Conservation (phyloP, 2,113 vertebrate genomes). For the Toxotes chatareus region DNA sequence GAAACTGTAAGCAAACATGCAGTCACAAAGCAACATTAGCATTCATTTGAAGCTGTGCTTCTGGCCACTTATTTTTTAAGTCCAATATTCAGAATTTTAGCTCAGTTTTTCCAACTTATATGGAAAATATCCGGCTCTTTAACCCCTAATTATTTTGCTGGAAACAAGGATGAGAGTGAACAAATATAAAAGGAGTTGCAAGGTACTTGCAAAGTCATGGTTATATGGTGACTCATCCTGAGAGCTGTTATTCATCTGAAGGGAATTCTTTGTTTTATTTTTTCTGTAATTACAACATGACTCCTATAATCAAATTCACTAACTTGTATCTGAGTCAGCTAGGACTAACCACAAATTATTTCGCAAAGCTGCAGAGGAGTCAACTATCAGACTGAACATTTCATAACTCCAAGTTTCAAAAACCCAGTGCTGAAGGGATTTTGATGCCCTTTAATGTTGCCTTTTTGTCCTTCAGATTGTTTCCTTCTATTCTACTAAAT, state of each 20-base stretch:
- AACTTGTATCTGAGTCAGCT: neutral
- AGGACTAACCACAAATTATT: neutral
- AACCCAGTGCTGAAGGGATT: neutral
- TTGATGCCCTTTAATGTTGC: neutral
- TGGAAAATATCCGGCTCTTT: neutral
- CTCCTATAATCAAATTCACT: neutral
- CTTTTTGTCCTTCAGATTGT: neutral
- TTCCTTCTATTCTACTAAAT: no score
- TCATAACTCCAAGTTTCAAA: neutral
- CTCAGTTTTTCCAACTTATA: neutral
- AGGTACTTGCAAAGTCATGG: neutral
- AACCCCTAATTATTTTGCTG: neutral
- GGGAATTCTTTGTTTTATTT: neutral
- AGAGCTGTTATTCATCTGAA: neutral
- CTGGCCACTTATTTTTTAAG: neutral
- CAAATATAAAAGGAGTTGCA: neutral
- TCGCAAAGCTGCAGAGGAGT: neutral
- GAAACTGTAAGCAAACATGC: no score
- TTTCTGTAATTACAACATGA: neutral
- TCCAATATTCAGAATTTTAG: no score
- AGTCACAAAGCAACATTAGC: no score
- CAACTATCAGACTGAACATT: neutral
- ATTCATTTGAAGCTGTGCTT: no score
- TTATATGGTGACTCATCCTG: constrained; percentile 12
- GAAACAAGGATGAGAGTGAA: neutral